Percentiles rank a stretch among this genome's conserved stretches.
Evolutionary conservation across 30 jellyfish, hydroid and myxozoan genomes (phyloP).

Genomic region (Aurelia aurita): DNA sequence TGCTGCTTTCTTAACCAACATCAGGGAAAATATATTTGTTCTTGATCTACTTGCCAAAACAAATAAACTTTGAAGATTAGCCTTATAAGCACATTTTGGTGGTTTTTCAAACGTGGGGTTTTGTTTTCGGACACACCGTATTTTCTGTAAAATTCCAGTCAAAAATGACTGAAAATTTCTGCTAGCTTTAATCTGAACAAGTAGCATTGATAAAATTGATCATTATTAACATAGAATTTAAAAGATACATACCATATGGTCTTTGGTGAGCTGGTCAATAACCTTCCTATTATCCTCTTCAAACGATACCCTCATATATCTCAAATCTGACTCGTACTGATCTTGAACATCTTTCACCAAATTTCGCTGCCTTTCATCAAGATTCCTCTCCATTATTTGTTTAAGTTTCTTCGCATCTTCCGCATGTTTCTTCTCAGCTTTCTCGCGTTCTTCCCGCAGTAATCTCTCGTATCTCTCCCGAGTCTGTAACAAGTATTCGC

Average conservation of each 20-base stretch:
- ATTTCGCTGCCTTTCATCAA: slow-evolving; percentile 46
- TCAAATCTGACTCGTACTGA: slow-evolving; percentile 51
- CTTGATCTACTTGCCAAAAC: no score
- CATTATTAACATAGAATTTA: no score
- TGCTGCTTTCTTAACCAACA: no score
- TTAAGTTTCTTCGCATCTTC: slow-evolving; percentile 56
- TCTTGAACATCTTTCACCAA: slow-evolving; percentile 34
- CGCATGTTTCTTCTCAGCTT: slow-evolving; percentile 59
- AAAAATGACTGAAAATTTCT: no score
- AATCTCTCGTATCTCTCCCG: slow-evolving; percentile 64
- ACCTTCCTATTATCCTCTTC: slow-evolving; percentile 36
- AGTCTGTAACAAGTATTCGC: slow-evolving; percentile 46
- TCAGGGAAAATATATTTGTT: no score
- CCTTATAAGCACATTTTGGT: no score
- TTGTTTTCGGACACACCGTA: no score
- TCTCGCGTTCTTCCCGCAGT: slow-evolving; percentile 38
- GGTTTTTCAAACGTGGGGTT: no score
- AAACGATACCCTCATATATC: slow-evolving; percentile 1
- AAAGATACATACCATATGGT: slow-evolving; percentile 53
- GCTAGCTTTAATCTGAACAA: no score
- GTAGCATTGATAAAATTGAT: no score
- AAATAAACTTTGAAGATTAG: no score
- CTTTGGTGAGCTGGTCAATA: slow-evolving; percentile 39
- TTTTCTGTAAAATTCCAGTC: no score
- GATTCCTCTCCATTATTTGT: slow-evolving; percentile 42